These are phyloP conservation scores for Eupithecia subumbrata DNA, from an alignment of 2,888 invertebrate species.

Conservation along the genomic window DNA sequence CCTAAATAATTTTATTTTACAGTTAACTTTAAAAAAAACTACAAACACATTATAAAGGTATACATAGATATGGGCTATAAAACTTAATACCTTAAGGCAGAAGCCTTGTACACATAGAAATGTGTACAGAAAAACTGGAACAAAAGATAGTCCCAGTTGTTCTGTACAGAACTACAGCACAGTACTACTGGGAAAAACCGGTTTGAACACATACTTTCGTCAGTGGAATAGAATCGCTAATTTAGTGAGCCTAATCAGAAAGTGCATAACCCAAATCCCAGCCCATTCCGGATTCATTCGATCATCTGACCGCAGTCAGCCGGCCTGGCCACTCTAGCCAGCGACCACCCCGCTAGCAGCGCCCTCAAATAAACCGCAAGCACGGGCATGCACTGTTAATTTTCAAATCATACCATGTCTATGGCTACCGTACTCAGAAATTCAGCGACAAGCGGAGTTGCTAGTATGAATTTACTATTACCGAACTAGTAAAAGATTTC, in stretches of 20 bases:
- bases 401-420: background rate
- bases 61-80: too few relatives aligned
- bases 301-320: background rate
- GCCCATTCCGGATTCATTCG: background rate
- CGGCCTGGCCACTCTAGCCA: background rate
- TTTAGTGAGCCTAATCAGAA: background rate
- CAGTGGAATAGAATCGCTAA: background rate
- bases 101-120: too few relatives aligned
- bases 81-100: too few relatives aligned
- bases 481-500: background rate
- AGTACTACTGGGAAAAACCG: too few relatives aligned
- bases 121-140: too few relatives aligned
- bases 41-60: too few relatives aligned
- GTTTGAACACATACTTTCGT: background rate
- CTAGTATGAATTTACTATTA: background rate
- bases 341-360: background rate
- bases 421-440: background rate
- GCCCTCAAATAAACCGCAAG: constrained; percentile 1
- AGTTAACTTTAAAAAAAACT: too few relatives aligned
- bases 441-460: background rate
- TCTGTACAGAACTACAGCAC: too few relatives aligned
- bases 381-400: background rate
- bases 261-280: background rate
- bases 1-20: too few relatives aligned
- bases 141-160: too few relatives aligned